Percentiles rank a stretch among this genome's conserved stretches.
Evolutionary conservation across 1,140 invertebrate genomes (phyloP).

Genomic region (Zelostemma sp.): DNA sequence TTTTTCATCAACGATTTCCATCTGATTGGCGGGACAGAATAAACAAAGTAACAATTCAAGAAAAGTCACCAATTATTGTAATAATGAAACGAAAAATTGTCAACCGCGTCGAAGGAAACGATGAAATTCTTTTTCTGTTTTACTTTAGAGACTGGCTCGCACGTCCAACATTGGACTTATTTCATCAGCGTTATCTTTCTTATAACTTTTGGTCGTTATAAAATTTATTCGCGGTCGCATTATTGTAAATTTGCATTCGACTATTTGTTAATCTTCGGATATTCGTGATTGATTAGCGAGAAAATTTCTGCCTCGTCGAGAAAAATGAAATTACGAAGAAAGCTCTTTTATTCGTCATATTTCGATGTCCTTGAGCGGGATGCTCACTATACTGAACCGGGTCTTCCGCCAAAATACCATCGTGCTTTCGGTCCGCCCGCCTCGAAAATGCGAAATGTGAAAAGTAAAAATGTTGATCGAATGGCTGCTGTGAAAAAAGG

Average conservation of each 20-base stretch:
- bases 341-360: conserved; percentile 27
- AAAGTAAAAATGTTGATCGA: background rate
- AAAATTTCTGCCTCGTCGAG: conserved; percentile 12
- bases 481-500: background rate
- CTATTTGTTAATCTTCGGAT: conserved; percentile 52
- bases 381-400: conserved; percentile 21
- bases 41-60: conserved; percentile 58
- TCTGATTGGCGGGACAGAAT: conserved; percentile 42
- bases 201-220: background rate
- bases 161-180: too few relatives aligned
- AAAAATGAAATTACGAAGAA: conserved; percentile 5
- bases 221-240: background rate
- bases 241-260: conserved; percentile 37
- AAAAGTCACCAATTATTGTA: conserved; percentile 65
- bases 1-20: conserved; percentile 11
- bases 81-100: conserved; percentile 27
- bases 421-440: conserved; percentile 14
- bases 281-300: conserved; percentile 21
- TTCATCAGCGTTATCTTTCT: background rate
- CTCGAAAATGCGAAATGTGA: background rate
- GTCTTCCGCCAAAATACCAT: conserved; percentile 30
- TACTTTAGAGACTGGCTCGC: too few relatives aligned
- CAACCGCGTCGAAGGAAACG: conserved; percentile 25
- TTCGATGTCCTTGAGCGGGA: conserved; percentile 12
- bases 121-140: conserved; percentile 35